Evolutionary conservation across 64 coral and sea anemone genomes (phyloP).

Genomic region (Orbicella faveolata): DNA sequence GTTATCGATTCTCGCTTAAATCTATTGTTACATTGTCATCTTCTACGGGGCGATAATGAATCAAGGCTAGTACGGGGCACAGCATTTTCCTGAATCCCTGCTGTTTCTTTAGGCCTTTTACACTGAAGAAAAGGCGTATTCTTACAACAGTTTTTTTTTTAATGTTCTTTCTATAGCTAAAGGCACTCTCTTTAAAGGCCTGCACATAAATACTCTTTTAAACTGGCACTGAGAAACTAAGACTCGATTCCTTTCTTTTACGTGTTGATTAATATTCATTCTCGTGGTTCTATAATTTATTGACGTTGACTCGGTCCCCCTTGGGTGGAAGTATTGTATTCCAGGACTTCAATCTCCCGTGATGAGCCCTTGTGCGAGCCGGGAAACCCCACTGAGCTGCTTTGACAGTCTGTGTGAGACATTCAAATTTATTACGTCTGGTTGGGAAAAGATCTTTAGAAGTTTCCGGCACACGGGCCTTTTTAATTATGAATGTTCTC

Average conservation of each 20-base stretch:
- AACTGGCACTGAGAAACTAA: background rate
- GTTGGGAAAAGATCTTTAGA: conserved; percentile 22
- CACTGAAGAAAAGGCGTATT: background rate
- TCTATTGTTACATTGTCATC: background rate
- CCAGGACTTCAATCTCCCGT: background rate
- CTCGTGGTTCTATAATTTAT: conserved; percentile 11
- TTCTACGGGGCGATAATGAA: background rate
- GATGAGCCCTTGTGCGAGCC: background rate
- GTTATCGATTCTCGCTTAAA: background rate
- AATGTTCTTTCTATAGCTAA: background rate
- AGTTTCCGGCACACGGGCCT: conserved; percentile 27
- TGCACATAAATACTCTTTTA: background rate
- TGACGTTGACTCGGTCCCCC: background rate
- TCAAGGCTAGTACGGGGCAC: background rate
- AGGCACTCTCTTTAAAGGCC: background rate
- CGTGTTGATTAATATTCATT: background rate
- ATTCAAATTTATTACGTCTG: conserved; percentile 28
- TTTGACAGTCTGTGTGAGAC: conserved; percentile 25
- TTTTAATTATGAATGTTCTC: conserved; percentile 31
- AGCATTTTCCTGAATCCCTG: conserved; percentile 3
- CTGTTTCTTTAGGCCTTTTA: background rate
- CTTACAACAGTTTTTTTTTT: too few relatives aligned
- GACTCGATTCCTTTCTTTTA: background rate
- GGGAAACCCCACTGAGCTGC: background rate
- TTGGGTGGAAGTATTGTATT: conserved; percentile 8